Conservation (phyloP, 2,113 vertebrate species). For the Naja naja region DNA sequence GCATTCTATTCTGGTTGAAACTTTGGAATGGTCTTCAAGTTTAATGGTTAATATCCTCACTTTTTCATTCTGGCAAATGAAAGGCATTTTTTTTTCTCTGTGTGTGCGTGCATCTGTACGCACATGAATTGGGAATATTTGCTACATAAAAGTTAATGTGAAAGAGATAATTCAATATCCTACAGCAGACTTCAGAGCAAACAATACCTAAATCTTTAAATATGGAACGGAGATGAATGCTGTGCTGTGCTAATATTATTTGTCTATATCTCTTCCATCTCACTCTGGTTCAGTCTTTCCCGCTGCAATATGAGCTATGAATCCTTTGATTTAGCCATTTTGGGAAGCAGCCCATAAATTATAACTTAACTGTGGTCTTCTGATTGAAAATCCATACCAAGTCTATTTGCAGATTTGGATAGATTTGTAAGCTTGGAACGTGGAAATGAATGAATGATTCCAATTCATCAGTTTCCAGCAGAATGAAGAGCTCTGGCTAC, state of each 20-base stretch:
- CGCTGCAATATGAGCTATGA: slow-evolving; percentile 19
- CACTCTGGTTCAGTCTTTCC: slow-evolving; percentile 11
- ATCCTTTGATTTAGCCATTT: slow-evolving; percentile 37
- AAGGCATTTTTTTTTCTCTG: not conserved
- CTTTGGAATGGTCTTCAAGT: not conserved
- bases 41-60: slow-evolving; percentile 40
- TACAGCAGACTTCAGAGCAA: slow-evolving; percentile 30
- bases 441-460: not conserved
- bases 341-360: not conserved
- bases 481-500: not conserved
- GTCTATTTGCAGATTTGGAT: not conserved
- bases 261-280: not conserved
- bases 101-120: not conserved
- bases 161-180: slow-evolving; percentile 47
- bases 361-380: not conserved
- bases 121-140: slow-evolving; percentile 38
- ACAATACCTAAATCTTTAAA: slow-evolving; percentile 50
- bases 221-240: slow-evolving; percentile 33
- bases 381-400: slow-evolving; percentile 1
- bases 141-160: slow-evolving; percentile 18
- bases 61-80: slow-evolving; percentile 32
- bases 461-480: not conserved
- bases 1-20: not conserved
- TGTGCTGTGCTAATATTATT: slow-evolving; percentile 6
- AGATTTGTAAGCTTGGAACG: not conserved